Base-by-base conservation (phyloP, 2,113 vertebrate genomes). In the Phrynosoma platyrhinos region DNA sequence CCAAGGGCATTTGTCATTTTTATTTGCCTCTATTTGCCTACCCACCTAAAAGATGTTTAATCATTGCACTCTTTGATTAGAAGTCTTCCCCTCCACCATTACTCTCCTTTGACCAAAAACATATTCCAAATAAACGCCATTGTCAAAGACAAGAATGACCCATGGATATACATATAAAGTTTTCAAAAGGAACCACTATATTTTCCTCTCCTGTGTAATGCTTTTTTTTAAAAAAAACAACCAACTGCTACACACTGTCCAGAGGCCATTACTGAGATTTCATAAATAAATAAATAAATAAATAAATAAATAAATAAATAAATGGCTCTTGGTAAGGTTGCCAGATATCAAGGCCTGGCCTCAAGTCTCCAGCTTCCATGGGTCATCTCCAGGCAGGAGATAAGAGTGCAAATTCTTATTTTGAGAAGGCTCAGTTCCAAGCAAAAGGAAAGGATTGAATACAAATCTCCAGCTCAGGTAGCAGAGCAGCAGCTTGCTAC, bases 1-100 rank as follows among this genome's bases (percentile, higher is more conserved):
- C 0, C 0, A 0, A 0, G 14, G 12, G 42, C 76, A 53, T 58
- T 86, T 32, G 25, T 47, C 0, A 25, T 40, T 76, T 58, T 42
- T 32, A 30, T 3, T 21, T 16, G 30, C 42, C 52, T 82, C 42
- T 75, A 52, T 53, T 76, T 82, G 18, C 14, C 79, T 18, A 6
- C 9, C n/a, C 47, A 58, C 6, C 20, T 42, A 64, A 85, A 85
- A 47, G 52, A 77, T 9, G 64, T 20, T n/a, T 27, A 62, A n/a
- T 25, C 55, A 75, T 42, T 64, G n/a, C 23, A 71, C 82, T 42
- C 12, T 82, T 42, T 23, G 76, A 16, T 78, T 52, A 7, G 12
- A 64, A 86, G 9, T 32, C 55, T 47, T 14, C 89, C 79, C 83
- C 72, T 36, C 52, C 55, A 71, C 0, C 0, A 52, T 32, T 9